Conservation (phyloP, 92 coral and sea anemone genomes). For the Epizoanthus illoricatus region DNA sequence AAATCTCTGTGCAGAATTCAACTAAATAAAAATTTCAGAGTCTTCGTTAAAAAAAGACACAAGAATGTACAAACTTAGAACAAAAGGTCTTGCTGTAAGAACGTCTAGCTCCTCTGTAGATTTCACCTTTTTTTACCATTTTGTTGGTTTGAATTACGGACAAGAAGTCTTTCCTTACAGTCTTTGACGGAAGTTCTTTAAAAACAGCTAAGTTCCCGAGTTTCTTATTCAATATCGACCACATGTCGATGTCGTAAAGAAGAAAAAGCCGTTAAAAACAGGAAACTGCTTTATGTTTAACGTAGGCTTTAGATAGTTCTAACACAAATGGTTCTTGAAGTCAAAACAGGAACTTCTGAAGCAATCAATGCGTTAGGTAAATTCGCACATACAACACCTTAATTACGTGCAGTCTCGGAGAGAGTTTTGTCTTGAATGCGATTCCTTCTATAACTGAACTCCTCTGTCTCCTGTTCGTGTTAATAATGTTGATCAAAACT, state of each 20-base stretch:
- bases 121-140: too few species aligned
- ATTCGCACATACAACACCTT: not conserved
- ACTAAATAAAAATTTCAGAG: not conserved
- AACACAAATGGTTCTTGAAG: not conserved
- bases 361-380: not conserved
- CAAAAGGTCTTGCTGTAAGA: too few species aligned
- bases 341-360: conserved; percentile 13
- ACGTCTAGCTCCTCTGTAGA: too few species aligned
- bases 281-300: not conserved
- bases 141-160: not conserved
- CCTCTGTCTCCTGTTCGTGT: not conserved
- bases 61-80: too few species aligned
- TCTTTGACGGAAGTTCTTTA: not conserved
- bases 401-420: not conserved
- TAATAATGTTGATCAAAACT: conserved; percentile 14
- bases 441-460: conserved; percentile 7
- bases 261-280: not conserved
- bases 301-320: not conserved
- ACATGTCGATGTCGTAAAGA: not conserved
- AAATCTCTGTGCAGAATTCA: not conserved
- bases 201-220: not conserved
- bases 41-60: not conserved
- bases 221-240: not conserved
- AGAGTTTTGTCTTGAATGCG: not conserved
- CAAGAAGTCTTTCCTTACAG: not conserved